Conservation (phyloP, 2,113 vertebrate genomes). For the Conger conger region DNA sequence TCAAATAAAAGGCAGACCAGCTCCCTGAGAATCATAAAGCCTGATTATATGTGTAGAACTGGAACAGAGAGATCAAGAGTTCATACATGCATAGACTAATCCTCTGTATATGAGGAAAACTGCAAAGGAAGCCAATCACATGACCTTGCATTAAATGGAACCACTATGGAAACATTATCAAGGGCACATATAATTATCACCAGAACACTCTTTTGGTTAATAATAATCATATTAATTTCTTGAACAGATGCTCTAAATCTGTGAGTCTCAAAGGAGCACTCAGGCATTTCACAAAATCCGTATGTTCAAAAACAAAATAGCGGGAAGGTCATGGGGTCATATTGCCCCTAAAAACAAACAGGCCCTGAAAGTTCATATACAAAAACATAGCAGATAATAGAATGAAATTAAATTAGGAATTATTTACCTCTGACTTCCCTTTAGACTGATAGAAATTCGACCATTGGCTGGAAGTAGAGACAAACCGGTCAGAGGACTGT, state of each 20-base stretch:
- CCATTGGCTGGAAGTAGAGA: background rate
- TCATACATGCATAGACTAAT: background rate
- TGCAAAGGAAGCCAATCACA: background rate
- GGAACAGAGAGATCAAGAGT: constrained; percentile 1
- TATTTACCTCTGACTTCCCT: background rate
- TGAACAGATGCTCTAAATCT: background rate
- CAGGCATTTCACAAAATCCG: background rate
- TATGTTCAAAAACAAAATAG: background rate
- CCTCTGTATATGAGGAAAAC: background rate
- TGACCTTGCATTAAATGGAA: background rate
- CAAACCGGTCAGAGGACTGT: background rate
- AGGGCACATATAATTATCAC: background rate
- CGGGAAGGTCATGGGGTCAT: background rate
- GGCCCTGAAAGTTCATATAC: background rate
- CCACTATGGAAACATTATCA: background rate
- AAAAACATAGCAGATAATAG: background rate
- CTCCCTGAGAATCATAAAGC: background rate
- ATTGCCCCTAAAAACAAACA: background rate
- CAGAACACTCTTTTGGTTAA: background rate
- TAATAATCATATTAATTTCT: background rate
- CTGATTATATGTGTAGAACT: background rate
- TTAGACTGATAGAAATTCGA: background rate
- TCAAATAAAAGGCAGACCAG: background rate
- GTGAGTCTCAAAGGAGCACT: background rate
- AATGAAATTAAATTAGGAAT: background rate